Evolutionary conservation across 2,888 invertebrate genomes (phyloP).

Genomic region (Odontocolon sp.): DNA sequence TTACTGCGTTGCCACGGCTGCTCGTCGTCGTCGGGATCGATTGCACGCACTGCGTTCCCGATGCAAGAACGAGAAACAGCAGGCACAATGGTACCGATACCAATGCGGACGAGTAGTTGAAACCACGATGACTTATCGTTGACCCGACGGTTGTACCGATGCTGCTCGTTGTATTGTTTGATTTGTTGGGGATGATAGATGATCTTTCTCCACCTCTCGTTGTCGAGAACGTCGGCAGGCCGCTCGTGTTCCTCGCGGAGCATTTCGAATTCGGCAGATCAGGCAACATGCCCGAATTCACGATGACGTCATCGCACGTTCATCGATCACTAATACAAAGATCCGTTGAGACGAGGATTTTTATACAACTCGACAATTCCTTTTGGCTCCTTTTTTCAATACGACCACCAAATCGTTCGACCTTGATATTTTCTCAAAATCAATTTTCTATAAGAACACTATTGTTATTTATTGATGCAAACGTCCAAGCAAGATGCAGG

Average conservation of each 20-base stretch:
- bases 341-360: neutral
- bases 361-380: slow-evolving; percentile 14
- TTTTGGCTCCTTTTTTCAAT: slow-evolving; percentile 1
- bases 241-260: slow-evolving; percentile 61
- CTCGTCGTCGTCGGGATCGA: slow-evolving; percentile 37
- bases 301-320: slow-evolving; percentile 62
- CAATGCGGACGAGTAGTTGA: slow-evolving; percentile 13
- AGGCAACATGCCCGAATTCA: slow-evolving; percentile 65
- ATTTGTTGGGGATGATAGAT: slow-evolving; percentile 18
- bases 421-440: neutral
- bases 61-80: slow-evolving; percentile 49
- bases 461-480: neutral
- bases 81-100: slow-evolving; percentile 54
- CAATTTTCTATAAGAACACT: neutral
- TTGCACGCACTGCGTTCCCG: slow-evolving; percentile 46
- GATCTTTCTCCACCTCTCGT: slow-evolving; percentile 33
- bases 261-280: slow-evolving; percentile 61
- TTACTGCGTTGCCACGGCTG: slow-evolving; percentile 37
- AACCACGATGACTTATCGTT: slow-evolving; percentile 29
- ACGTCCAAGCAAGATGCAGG: neutral
- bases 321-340: slow-evolving; percentile 46
- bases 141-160: slow-evolving; percentile 32
- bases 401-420: neutral
- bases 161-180: slow-evolving; percentile 36
- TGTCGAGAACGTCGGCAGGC: slow-evolving; percentile 48